A percentile compares a stretch with the other conserved stretches of the same genome.
These are phyloP conservation scores for Omphaloscelis lunosa DNA, from an alignment of 2,888 invertebrate genomes.

Conservation along the genomic window DNA sequence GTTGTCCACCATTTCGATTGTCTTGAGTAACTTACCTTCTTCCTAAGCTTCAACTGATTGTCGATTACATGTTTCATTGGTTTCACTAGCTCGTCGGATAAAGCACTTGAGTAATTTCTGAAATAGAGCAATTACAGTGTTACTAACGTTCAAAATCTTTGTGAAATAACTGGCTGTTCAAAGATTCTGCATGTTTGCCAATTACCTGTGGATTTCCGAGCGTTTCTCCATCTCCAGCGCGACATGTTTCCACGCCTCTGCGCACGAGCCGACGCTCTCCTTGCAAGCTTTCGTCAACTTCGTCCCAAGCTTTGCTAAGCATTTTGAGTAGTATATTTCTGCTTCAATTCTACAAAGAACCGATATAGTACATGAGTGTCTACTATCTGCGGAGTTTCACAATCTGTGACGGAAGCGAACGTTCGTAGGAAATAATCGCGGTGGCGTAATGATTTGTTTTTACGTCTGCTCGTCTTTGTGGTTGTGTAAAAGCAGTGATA, in stretches of 20 bases:
- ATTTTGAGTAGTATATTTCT: conserved; percentile 97
- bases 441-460: conserved; percentile 72
- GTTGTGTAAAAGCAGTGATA: conserved; percentile 72
- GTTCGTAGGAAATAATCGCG: conserved; percentile 67
- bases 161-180: conserved; percentile 44
- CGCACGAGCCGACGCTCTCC: conserved; percentile 94
- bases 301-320: conserved; percentile 95
- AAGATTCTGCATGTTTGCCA: conserved; percentile 12
- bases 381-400: conserved; percentile 47
- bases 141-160: conserved; percentile 43
- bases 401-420: conserved; percentile 66
- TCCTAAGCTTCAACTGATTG: conserved; percentile 93
- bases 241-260: conserved; percentile 97
- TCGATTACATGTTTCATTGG: conserved; percentile 94
- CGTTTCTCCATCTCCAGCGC: conserved; percentile 98
- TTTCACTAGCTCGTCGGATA: conserved; percentile 97
- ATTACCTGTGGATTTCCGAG: conserved; percentile 95
- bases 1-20: conserved; percentile 5
- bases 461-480: conserved; percentile 66
- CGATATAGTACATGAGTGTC: conserved; percentile 44
- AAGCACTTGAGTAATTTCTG: conserved; percentile 94
- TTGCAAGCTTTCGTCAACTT: conserved; percentile 96
- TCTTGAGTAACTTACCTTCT: conserved; percentile 88
- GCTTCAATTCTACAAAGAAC: conserved; percentile 94
- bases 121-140: conserved; percentile 69